Evolutionary conservation across 1,140 invertebrate species (phyloP), one percentile per base, ranked within the genome.

Genomic region (Alviniconcha marisindica): DNA sequence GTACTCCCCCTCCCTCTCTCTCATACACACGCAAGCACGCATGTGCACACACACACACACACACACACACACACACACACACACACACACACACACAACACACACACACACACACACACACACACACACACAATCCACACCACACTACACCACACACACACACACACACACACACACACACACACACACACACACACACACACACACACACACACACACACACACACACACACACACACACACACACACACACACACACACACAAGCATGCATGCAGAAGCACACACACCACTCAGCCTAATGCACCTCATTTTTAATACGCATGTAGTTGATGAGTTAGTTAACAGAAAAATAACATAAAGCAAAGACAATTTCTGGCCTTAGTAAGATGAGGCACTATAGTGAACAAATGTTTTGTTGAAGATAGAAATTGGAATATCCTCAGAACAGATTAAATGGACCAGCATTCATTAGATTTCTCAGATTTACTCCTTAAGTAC

Each of bases 51-150:
- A 42, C 36, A 38, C 71, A 74, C 71, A 74, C 71, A 74, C 71
- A 74, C 73, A 76, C 73, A 51, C 42, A 76, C 73, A 76, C 44
- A 76, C 73, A 76, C 73, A 76, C 73, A 76, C 73, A 76, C 73
- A 76, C 73, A 76, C 71, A 74, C 71, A 74, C 71, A 74, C 71
- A 74, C 60, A 63, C 24, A 18, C 31, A 44, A 74, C 38, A 44
- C 38, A 18, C 21, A 48, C 14, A 3, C 15, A 7, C 31, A 74
- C n/a, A 71, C 66, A 38, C 36, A 40, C 66, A 71, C 7, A 71
- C 66, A 71, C 36, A 71, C 66, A 38, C 66, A 71, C 66, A 36
- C 66, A 38, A 4, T n/a, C n/a, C n/a, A n/a, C n/a, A n/a, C n/a
- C n/a, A n/a, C n/a, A n/a, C n/a, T n/a, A n/a, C n/a, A n/a, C n/a